Evolutionary conservation across 1,140 invertebrate species (phyloP).

Genomic region (Bombus vancouverensis): DNA sequence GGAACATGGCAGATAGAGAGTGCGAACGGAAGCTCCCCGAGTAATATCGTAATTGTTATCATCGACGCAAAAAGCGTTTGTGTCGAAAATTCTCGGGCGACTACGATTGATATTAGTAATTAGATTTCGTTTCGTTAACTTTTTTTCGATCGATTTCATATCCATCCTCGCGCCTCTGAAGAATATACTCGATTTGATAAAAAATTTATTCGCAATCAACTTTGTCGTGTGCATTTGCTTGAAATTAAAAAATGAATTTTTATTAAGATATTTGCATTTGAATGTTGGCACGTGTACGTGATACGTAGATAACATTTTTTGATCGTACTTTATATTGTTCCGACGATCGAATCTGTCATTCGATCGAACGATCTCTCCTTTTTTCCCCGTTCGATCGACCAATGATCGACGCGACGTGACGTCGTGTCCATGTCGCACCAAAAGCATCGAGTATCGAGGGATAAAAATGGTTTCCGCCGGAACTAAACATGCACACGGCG

Average conservation of each 20-base stretch:
- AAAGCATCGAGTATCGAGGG: too few relatives aligned
- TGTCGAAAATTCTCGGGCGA: conserved; percentile 9
- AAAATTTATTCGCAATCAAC: background rate
- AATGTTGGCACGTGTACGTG: background rate
- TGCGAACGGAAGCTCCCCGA: background rate
- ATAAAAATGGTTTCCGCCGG: background rate
- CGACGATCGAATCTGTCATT: background rate
- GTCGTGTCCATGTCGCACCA: too few relatives aligned
- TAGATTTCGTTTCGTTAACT: too few relatives aligned
- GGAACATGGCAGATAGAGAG: background rate
- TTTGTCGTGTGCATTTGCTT: background rate
- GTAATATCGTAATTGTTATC: conserved; percentile 30
- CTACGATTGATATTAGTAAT: too few relatives aligned
- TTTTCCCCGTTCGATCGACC: background rate
- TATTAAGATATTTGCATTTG: background rate
- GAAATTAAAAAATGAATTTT: background rate
- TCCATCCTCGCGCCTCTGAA: background rate
- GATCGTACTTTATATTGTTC: background rate
- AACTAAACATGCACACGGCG: conserved; percentile 6
- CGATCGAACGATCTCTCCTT: background rate
- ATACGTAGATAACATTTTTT: background rate
- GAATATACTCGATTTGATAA: background rate
- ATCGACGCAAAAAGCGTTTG: conserved; percentile 4
- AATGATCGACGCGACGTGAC: background rate
- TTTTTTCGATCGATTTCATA: background rate